Percentiles rank a stretch among this genome's conserved stretches.
Conservation (phyloP, 2,113 vertebrate species). For the Choloepus hoffmanni region DNA sequence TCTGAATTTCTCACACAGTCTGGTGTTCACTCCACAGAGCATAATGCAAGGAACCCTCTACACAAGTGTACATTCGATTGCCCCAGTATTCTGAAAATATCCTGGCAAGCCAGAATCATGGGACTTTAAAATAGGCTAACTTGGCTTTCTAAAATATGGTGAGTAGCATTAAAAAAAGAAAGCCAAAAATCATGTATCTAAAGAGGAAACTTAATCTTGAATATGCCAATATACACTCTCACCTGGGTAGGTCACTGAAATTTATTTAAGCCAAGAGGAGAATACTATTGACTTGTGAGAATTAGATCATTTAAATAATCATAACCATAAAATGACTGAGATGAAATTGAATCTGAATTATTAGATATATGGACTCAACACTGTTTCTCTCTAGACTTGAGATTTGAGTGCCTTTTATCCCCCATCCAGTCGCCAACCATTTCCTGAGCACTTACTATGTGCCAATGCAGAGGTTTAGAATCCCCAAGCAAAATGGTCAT, state of each 20-base stretch:
- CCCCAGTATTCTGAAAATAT: background rate
- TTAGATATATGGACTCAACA: background rate
- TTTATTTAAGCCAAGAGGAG: constrained; percentile 5
- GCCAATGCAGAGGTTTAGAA: too few species aligned
- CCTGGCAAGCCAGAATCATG: background rate
- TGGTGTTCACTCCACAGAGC: background rate
- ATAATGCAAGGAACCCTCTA: background rate
- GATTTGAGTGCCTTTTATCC: too few species aligned
- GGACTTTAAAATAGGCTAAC: too few species aligned
- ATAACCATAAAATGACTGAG: constrained; percentile 37
- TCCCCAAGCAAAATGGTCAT: too few species aligned
- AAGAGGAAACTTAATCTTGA: constrained; percentile 19
- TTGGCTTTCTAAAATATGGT: too few species aligned
- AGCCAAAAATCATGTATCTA: background rate
- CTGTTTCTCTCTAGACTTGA: too few species aligned
- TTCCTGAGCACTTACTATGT: too few species aligned
- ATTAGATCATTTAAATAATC: constrained; percentile 35
- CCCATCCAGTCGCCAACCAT: too few species aligned
- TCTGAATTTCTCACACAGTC: constrained; percentile 33
- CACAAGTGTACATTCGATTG: background rate
- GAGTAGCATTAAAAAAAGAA: background rate
- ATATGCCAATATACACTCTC: background rate
- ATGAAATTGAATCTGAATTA: background rate
- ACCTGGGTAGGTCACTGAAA: background rate
- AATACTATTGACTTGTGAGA: constrained; percentile 41